Evolutionary conservation across 2,888 invertebrate genomes (phyloP).

Genomic region (Elysia crispata): DNA sequence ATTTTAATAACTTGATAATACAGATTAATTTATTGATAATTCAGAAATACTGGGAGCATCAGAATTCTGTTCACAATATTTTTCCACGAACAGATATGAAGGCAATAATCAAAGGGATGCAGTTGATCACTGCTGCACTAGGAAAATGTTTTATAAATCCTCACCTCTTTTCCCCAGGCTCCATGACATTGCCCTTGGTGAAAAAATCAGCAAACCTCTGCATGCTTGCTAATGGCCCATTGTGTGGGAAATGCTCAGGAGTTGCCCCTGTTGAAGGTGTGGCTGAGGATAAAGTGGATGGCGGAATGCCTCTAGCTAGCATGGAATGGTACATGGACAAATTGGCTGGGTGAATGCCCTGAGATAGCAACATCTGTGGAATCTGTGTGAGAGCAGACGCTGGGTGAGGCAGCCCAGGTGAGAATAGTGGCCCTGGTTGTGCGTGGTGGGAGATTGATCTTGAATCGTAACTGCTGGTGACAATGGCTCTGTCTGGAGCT

Average conservation of each 20-base stretch:
- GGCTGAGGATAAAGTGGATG: background rate
- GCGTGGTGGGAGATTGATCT: too few relatives aligned
- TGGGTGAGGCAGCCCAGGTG: too few relatives aligned
- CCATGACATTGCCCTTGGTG: slow-evolving; percentile 21
- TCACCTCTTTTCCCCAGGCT: slow-evolving; percentile 5
- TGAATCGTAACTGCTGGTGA: too few relatives aligned
- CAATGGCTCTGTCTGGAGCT: background rate
- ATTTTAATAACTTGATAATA: too few relatives aligned
- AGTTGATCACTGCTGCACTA: background rate
- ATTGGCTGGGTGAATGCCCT: slow-evolving; percentile 34
- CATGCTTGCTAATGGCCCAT: slow-evolving; percentile 36
- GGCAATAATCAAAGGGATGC: background rate
- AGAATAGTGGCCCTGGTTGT: too few relatives aligned
- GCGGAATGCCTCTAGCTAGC: slow-evolving; percentile 33
- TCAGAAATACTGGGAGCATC: too few relatives aligned
- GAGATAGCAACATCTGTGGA: slow-evolving; percentile 44
- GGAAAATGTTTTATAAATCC: background rate
- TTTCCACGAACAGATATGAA: too few relatives aligned
- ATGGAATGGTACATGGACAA: slow-evolving; percentile 50
- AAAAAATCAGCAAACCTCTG: slow-evolving; percentile 51
- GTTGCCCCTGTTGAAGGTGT: background rate
- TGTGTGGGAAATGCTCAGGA: background rate
- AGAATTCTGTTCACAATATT: background rate
- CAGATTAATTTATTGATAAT: too few relatives aligned
- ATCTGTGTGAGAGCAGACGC: slow-evolving; percentile 15